Percentiles rank a stretch among this genome's conserved stretches.
phyloP scores from a whole-genome alignment of 2,797 vertebrate species.

The Sebastes wilsoni region DNA sequence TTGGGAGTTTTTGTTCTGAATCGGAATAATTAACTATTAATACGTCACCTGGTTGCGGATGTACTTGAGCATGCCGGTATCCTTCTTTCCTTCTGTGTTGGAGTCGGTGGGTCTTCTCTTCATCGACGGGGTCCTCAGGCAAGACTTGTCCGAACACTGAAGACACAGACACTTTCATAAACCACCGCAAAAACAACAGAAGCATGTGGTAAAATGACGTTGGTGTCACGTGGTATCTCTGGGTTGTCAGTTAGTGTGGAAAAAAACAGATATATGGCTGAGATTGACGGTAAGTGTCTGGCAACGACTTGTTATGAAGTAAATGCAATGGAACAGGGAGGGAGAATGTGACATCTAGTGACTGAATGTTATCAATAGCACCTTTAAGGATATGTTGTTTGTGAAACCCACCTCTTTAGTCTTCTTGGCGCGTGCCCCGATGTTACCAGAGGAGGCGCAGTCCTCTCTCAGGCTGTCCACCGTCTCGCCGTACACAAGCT shows the following conservation, averaged over 20 bases:
- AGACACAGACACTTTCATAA: not conserved
- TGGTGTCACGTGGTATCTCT: too few relatives aligned
- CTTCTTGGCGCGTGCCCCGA: conserved; percentile 90
- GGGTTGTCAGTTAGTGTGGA: too few relatives aligned
- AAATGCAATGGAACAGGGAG: too few relatives aligned
- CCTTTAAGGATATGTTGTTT: rapidly evolving
- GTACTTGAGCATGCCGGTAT: conserved; percentile 98
- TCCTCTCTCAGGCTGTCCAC: conserved; percentile 93
- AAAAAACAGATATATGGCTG: rapidly evolving
- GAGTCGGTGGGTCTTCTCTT: conserved; percentile 91
- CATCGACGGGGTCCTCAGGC: conserved; percentile 94
- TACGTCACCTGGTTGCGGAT: conserved; percentile 93
- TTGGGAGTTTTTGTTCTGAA: not conserved
- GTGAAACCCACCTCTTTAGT: conserved; percentile 88
- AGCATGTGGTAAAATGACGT: too few relatives aligned
- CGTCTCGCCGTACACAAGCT: conserved; percentile 94
- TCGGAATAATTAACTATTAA: not conserved
- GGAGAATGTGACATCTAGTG: too few relatives aligned
- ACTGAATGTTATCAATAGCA: too few relatives aligned
- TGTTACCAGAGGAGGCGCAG: conserved; percentile 61
- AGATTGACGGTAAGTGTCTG: too few relatives aligned
- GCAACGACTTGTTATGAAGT: too few relatives aligned
- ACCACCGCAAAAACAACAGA: not conserved
- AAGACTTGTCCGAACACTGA: conserved; percentile 97
- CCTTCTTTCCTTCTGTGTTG: conserved; percentile 95